A percentile compares a stretch with the other conserved stretches of the same genome.
These are phyloP conservation scores for Noctuana brunneofusca DNA, from an alignment of 2,888 invertebrate species.

Conservation along the genomic window DNA sequence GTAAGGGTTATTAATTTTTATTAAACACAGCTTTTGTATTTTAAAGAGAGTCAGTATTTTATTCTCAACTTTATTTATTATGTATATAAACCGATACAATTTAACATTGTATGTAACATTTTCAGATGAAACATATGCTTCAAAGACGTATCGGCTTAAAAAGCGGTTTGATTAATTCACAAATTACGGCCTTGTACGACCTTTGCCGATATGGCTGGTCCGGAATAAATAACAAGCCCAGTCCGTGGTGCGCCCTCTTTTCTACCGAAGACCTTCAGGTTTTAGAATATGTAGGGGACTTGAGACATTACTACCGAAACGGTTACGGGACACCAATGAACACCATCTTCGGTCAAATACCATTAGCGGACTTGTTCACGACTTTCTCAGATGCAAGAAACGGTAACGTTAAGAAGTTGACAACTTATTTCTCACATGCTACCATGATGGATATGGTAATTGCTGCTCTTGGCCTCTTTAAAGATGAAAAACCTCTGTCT, in stretches of 20 bases:
- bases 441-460: constrained; percentile 84
- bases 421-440: constrained; percentile 86
- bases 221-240: constrained; percentile 66
- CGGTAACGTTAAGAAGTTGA: constrained; percentile 70
- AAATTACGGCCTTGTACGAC: constrained; percentile 87
- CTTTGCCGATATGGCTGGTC: constrained; percentile 90
- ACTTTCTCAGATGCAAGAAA: constrained; percentile 68
- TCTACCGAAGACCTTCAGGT: constrained; percentile 86
- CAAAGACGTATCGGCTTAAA: constrained; percentile 76
- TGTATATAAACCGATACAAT: not conserved
- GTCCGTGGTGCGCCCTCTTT: constrained; percentile 90
- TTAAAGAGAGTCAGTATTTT: too few relatives aligned
- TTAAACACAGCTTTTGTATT: too few relatives aligned
- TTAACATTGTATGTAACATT: constrained; percentile 27
- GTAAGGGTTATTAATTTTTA: constrained; percentile 24
- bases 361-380: constrained; percentile 85
- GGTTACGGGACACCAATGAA: constrained; percentile 76
- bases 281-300: constrained; percentile 88
- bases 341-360: constrained; percentile 85
- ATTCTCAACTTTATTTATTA: too few relatives aligned
- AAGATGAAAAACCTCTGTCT: constrained; percentile 82
- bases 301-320: constrained; percentile 86
- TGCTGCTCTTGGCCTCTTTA: constrained; percentile 84
- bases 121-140: constrained; percentile 69
- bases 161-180: constrained; percentile 48